Evolutionary conservation across 1,140 invertebrate genomes (phyloP), one percentile per base, ranked within the genome.

Genomic region (Nasonia longicornis): DNA sequence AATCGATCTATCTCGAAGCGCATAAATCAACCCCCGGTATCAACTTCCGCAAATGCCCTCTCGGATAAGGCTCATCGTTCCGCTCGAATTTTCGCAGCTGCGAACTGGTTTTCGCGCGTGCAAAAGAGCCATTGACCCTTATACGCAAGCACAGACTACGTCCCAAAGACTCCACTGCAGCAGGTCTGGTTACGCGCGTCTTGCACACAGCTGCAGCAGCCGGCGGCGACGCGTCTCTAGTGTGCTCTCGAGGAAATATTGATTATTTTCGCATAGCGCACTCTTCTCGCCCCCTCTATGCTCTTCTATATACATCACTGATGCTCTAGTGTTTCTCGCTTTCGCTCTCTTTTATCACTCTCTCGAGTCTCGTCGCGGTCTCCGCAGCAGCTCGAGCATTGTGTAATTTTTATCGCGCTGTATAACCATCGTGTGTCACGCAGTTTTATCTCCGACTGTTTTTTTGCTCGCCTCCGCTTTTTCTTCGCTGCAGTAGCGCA

Each of bases 221-320:
- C 45, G 26, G 26, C 26, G 26, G 26, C 26, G 52, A 70, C 45
- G 67, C 42, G 22, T 35, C 45, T 58, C 52, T 58, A 58, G 66
- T 70, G 78, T 31, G 38, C 82, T 83, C 84, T 86, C 83, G 52
- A 83, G 84, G 66, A 86, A 87, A 88, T 89, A 89, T 89, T 87
- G 88, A 89, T 89, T 87, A 86, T 88, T 89, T 88, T 85, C 84
- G 82, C 83, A 86, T 83, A 86, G 85, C 84, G 29, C n/a, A 35
- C 31, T 26, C n/a, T 35, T 42, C 12, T n/a, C 35, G 29, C 22
- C 2, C 38, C 52, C 70, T 10, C 63, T 16, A 66, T 38, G 10
- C 31, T 71, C 29, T 35, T 29, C 31, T 31, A 31, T 16, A 69
- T 69, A 69, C 10, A 31, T 10, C 66, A 3, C 10, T 31, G 1